Evolutionary conservation across 2,113 vertebrate genomes (phyloP), one percentile per base, ranked within the genome.

Genomic region (Oreocharis arfaki): DNA sequence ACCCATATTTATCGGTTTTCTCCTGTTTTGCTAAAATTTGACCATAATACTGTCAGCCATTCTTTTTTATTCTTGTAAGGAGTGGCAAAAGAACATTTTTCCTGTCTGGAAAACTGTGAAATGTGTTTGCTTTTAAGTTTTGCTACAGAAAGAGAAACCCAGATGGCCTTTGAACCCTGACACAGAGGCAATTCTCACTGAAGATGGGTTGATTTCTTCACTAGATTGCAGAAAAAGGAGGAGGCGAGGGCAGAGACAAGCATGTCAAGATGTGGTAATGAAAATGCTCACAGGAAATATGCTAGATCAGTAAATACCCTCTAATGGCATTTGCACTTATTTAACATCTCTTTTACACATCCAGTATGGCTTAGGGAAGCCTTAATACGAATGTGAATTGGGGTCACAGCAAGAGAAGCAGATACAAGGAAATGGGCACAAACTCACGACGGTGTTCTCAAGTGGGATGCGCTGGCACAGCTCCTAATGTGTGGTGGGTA

Each of bases 301-400:
- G 20, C 71, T 89, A 89, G 52, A 89, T 78, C 68, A 61, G 80
- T 96, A 95, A 90, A 95, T 75, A 90, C 32, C 65, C 37, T 94
- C 73, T 95, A 94, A 94, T 90, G 83, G 73, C 73, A 84, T 94
- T 93, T 93, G 49, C 68, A 87, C 85, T 84, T 90, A 92, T 60
- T 96, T 90, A 96, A 87, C 79, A 52, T 80, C 52, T n/a, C 23
- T 77, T 92, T 95, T 87, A 64, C 71, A 77, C 64, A 61, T 80
- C 20, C 41, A 92, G 20, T 41, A 33, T 16, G 37, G 68, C 41
- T 86, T 71, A 84, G 82, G 57, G 32, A 37, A 90, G n/a, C 16
- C 56, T 94, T 86, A 64, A 64, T 65, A 80, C 23, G 57, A 37
- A 81, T 44, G 83, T 88, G 92, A 93, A 93, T 56, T 88, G 50